Percentiles rank a stretch among this genome's conserved stretches.
Evolutionary conservation across 2,888 invertebrate genomes (phyloP).

Genomic region (Piscicola geometra): DNA sequence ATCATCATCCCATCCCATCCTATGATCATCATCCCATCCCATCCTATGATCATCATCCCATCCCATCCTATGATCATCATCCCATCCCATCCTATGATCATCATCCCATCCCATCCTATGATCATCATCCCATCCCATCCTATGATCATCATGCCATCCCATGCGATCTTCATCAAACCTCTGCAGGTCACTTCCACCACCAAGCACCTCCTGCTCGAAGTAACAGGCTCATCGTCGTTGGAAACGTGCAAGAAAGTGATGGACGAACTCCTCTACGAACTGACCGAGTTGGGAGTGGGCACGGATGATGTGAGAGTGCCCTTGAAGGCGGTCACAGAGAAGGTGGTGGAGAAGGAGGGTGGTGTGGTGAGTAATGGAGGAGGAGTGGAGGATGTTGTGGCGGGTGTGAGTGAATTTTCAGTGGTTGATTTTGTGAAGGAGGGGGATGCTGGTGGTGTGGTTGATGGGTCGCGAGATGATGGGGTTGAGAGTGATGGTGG

Average conservation of each 20-base stretch:
- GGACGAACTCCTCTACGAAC: constrained; percentile 66
- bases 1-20: no score
- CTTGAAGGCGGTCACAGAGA: neutral
- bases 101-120: no score
- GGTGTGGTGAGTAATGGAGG: constrained; percentile 45
- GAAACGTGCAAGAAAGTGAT: constrained; percentile 66
- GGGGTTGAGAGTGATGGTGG: constrained; percentile 9
- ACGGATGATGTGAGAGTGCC: constrained; percentile 4
- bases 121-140: no score
- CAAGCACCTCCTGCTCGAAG: constrained; percentile 67
- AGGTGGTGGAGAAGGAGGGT: constrained; percentile 25
- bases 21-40: no score
- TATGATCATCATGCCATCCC: no score
- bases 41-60: no score
- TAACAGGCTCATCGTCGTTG: constrained; percentile 68
- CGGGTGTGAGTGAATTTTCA: neutral
- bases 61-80: no score
- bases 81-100: no score
- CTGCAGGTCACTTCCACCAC: constrained; percentile 58
- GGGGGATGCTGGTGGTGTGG: neutral
- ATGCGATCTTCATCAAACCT: no score
- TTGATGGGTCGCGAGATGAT: constrained; percentile 1
- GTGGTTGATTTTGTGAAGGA: neutral
- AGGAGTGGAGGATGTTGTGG: constrained; percentile 37
- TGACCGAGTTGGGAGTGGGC: constrained; percentile 58